Conservation (phyloP, 2,888 invertebrate genomes). For the Drosophila subquinaria region DNA sequence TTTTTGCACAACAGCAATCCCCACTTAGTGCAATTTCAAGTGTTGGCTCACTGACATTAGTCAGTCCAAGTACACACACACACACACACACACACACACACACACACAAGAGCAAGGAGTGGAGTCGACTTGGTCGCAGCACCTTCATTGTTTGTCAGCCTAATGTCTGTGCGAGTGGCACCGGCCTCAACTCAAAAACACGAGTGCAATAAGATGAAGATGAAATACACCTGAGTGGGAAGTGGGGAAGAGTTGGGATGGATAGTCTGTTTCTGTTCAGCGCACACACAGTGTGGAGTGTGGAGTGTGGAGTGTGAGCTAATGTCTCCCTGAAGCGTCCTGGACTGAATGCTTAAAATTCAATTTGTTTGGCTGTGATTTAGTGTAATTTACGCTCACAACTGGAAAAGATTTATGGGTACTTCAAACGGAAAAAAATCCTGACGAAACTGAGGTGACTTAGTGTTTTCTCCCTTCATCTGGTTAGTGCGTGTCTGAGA, state of each 20-base stretch:
- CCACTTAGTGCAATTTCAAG: conserved; percentile 66
- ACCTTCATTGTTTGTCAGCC: conserved; percentile 75
- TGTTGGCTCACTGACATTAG: conserved; percentile 33
- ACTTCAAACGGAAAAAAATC: conserved; percentile 50
- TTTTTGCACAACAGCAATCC: conserved; percentile 43
- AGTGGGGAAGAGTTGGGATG: background rate
- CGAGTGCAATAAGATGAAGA: conserved; percentile 75
- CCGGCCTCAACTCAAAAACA: conserved; percentile 57
- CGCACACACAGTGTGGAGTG: background rate
- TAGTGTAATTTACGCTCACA: conserved; percentile 78
- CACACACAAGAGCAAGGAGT: conserved; percentile 17
- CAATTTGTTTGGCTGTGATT: conserved; percentile 79
- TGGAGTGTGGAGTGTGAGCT: background rate
- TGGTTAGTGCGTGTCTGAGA: conserved; percentile 49
- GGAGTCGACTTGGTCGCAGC: conserved; percentile 27
- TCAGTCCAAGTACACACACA: conserved; percentile 38
- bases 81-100: conserved; percentile 47
- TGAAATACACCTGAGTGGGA: conserved; percentile 65
- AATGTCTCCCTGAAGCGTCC: conserved; percentile 24
- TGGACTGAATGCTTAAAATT: conserved; percentile 64
- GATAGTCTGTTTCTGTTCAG: background rate
- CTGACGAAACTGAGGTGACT: background rate
- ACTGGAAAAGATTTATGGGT: conserved; percentile 69
- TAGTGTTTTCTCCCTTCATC: background rate
- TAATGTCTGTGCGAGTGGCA: conserved; percentile 68